phyloP scores from a whole-genome alignment of 2,113 vertebrate genomes.

The Bos javanicus region DNA sequence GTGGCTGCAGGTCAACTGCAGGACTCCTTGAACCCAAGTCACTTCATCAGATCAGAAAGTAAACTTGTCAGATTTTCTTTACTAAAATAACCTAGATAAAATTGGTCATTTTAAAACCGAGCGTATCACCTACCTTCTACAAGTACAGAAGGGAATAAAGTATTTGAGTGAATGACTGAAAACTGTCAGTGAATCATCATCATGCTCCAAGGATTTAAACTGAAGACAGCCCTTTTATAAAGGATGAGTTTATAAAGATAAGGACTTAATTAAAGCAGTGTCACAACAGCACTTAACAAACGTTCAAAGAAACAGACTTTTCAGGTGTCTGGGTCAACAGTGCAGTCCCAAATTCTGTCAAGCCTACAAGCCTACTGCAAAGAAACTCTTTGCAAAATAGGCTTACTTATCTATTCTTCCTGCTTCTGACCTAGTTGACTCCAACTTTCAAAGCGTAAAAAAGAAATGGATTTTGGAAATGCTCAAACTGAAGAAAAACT shows the following conservation, averaged over 20 bases:
- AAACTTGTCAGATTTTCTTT: not conserved
- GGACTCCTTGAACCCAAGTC: not conserved
- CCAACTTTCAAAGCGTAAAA: not conserved
- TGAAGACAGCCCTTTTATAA: not conserved
- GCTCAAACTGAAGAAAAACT: not conserved
- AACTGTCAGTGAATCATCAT: not conserved
- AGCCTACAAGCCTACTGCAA: not conserved
- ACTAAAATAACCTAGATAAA: constrained; percentile 4
- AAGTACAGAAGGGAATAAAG: not conserved
- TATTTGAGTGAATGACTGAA: not conserved
- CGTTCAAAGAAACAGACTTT: not conserved
- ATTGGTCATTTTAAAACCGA: not conserved
- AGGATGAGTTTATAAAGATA: not conserved
- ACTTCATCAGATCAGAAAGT: not conserved
- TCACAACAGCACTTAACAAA: not conserved
- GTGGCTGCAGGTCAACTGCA: not conserved
- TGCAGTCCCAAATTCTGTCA: not conserved
- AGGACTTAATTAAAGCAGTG: not conserved
- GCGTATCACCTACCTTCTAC: not conserved
- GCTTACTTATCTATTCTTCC: not conserved
- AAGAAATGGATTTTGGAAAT: not conserved
- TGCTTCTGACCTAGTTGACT: constrained; percentile 30
- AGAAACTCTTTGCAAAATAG: not conserved
- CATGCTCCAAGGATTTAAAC: not conserved
- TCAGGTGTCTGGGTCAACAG: not conserved